phyloP scores from a whole-genome alignment of 2,113 vertebrate genomes.

The Daphoenositta chrysoptera region DNA sequence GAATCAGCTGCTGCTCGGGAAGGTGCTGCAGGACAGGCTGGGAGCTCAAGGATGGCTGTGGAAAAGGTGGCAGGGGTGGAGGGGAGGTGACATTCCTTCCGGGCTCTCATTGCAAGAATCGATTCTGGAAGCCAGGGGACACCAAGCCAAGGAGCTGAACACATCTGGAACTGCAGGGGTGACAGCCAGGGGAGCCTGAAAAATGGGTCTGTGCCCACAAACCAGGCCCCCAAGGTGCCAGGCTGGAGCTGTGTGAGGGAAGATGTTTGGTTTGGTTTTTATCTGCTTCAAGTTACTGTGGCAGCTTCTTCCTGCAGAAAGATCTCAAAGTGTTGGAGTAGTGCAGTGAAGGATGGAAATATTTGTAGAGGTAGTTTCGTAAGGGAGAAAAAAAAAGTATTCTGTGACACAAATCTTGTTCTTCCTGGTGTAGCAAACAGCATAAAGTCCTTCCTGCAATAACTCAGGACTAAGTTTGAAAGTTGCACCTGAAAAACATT shows the following conservation, averaged over 20 bases:
- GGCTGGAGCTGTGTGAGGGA: background rate
- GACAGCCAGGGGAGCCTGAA: background rate
- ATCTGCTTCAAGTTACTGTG: background rate
- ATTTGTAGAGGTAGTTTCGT: background rate
- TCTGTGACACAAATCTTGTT: background rate
- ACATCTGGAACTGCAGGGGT: background rate
- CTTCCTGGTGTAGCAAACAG: background rate
- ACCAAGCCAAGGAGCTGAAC: background rate
- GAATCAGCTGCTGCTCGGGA: background rate
- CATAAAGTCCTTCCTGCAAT: background rate
- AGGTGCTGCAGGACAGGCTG: background rate
- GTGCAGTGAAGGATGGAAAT: background rate
- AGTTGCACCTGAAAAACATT: background rate
- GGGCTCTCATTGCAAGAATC: background rate
- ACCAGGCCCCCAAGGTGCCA: background rate
- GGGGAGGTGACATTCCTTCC: background rate
- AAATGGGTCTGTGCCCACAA: background rate
- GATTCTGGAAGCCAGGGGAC: background rate
- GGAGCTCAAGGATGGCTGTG: background rate
- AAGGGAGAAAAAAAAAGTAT: background rate
- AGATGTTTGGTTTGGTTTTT: background rate
- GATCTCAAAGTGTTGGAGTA: background rate
- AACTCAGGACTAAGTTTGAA: background rate
- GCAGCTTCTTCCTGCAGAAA: background rate
- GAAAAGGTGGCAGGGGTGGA: background rate